Percentiles rank a stretch among this genome's conserved stretches.
Evolutionary conservation across 2,888 invertebrate species (phyloP).

Genomic region (Punctoribates punctum): DNA sequence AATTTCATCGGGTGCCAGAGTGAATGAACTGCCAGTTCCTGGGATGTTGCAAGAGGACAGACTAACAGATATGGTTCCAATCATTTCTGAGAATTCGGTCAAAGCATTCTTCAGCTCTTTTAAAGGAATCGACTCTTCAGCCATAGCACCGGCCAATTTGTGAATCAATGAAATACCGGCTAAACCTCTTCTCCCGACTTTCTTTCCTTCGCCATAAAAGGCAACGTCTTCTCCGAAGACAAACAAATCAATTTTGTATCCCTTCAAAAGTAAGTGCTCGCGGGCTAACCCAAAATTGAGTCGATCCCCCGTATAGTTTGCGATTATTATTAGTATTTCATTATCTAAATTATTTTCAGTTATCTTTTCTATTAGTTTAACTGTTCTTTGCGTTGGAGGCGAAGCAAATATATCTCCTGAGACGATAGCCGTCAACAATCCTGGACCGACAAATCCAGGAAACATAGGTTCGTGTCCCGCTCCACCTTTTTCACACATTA

Average conservation of each 20-base stretch:
- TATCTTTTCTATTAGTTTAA: constrained; percentile 26
- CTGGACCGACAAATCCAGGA: constrained; percentile 67
- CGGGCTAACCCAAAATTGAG: constrained; percentile 77
- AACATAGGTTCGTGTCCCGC: constrained; percentile 74
- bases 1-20: constrained; percentile 63
- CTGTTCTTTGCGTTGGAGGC: constrained; percentile 61
- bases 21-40: constrained; percentile 63
- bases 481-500: constrained; percentile 63
- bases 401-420: constrained; percentile 72
- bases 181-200: constrained; percentile 63
- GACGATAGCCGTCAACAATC: constrained; percentile 73
- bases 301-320: constrained; percentile 73
- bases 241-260: constrained; percentile 59
- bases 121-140: constrained; percentile 61
- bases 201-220: constrained; percentile 49
- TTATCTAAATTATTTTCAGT: constrained; percentile 41
- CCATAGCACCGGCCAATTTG: constrained; percentile 71
- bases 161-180: constrained; percentile 60
- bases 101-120: constrained; percentile 58
- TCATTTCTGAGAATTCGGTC: constrained; percentile 53
- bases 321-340: constrained; percentile 68
- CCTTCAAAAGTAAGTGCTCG: constrained; percentile 65
- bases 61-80: constrained; percentile 68
- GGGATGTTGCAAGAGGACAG: constrained; percentile 67
- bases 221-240: constrained; percentile 70